Conservation (phyloP, 2,888 invertebrate species). For the Ectemnius lituratus region DNA sequence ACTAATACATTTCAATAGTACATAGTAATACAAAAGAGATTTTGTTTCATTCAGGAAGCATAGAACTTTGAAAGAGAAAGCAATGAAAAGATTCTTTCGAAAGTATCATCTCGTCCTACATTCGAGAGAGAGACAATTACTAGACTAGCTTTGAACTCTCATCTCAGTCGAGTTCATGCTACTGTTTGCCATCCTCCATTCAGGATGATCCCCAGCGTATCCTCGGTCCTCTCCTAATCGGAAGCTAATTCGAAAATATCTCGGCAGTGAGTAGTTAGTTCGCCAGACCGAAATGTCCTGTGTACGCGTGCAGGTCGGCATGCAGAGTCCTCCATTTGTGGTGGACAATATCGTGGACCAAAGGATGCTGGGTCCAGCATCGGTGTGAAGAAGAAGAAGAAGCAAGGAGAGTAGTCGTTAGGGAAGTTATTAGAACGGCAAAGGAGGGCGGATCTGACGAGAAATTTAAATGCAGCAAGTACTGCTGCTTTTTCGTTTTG, state of each 20-base stretch:
- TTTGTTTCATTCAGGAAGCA: too few relatives aligned
- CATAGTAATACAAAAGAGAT: too few relatives aligned
- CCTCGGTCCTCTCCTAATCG: constrained; percentile 31
- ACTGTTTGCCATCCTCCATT: background rate
- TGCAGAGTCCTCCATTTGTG: constrained; percentile 31
- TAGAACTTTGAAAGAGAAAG: too few relatives aligned
- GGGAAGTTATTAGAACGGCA: constrained; percentile 64
- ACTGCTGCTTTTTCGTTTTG: too few relatives aligned
- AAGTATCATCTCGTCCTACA: too few relatives aligned
- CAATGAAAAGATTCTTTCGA: too few relatives aligned
- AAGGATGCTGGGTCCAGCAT: constrained; percentile 31
- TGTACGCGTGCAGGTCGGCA: constrained; percentile 33
- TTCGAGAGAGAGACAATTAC: too few relatives aligned
- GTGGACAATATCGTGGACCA: constrained; percentile 40
- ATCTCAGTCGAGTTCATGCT: too few relatives aligned
- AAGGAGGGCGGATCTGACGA: constrained; percentile 35
- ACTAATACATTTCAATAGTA: too few relatives aligned
- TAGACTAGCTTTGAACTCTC: too few relatives aligned
- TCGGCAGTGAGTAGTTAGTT: constrained; percentile 25
- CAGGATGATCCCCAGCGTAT: background rate
- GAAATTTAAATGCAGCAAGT: constrained; percentile 62
- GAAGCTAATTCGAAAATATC: constrained; percentile 56
- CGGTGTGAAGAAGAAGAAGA: too few relatives aligned
- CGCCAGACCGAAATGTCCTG: constrained; percentile 18
- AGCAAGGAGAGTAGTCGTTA: constrained; percentile 61